Evolutionary conservation across 2,113 vertebrate species (phyloP), one percentile per base, ranked within the genome.

Genomic region (Sigmodon hispidus): DNA sequence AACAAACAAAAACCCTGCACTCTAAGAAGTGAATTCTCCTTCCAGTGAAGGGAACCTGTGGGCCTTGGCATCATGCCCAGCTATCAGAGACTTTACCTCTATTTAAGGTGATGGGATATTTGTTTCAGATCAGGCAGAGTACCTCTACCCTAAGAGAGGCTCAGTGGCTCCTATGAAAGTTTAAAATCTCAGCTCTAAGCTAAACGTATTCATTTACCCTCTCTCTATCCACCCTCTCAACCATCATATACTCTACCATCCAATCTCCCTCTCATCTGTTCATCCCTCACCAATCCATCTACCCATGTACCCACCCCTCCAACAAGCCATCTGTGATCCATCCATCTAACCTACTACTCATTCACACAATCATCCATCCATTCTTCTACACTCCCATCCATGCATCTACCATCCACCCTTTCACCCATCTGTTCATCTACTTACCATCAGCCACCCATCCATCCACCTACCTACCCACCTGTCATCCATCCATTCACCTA

Each of bases 61-160:
- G 11, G 3, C 13, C 2, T 1, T 26, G 45, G 59, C 43, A 45
- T 19, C 65, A 17, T n/a, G 3, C 48, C 21, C 34, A 0, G 17
- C 9, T 29, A 67, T 1, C 0, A 0, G 7, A 17, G n/a, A 19
- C 50, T 26, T 43, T n/a, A 83, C 17, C 76, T 21, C 34, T 31
- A 0, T 3, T 3, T 57, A 67, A 61, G 80, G 77, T 15, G 6
- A 59, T 3, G 63, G 19, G 43, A 48, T 1, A 5, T 22, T 21
- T 19, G 45, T 36, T 48, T n/a, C 34, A 59, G 48, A 65, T 19
- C 26, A 31, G 26, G 34, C 43, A 31, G 22, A 24, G 43, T 86
- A 43, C 12, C 48, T 31, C n/a, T 31, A 26, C 15, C 85, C 16
- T 63, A 31, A n/a, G 59, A 43, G 34, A 61, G 81, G 48, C 81